phyloP scores from a whole-genome alignment of 1,140 invertebrate species.

The Chironomus tepperi region DNA sequence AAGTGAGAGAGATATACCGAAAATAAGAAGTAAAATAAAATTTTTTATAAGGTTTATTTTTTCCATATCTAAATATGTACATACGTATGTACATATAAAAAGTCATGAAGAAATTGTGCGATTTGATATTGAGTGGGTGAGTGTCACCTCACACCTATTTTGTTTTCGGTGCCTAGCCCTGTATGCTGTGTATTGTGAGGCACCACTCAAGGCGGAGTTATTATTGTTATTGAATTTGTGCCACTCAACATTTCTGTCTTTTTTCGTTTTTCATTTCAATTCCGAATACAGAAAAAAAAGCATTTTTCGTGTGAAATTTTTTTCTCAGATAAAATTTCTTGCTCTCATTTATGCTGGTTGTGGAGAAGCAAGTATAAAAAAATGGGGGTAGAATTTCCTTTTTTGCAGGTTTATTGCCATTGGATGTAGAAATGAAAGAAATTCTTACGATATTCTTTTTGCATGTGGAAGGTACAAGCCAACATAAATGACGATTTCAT shows the following conservation, averaged over 20 bases:
- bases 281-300: background rate
- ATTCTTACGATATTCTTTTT: too few relatives aligned
- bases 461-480: too few relatives aligned
- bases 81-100: background rate
- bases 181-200: background rate
- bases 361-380: too few relatives aligned
- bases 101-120: background rate
- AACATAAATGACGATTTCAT: too few relatives aligned
- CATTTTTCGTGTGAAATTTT: background rate
- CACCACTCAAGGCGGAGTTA: constrained; percentile 2
- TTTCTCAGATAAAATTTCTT: background rate
- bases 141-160: background rate
- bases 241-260: background rate
- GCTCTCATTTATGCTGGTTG: too few relatives aligned
- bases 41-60: background rate
- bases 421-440: too few relatives aligned
- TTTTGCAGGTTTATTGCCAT: too few relatives aligned
- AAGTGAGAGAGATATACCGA: background rate
- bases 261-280: background rate
- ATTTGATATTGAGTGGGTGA: constrained; percentile 15
- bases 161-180: background rate
- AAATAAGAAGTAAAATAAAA: constrained; percentile 14
- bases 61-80: background rate
- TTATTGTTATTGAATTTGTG: constrained; percentile 7
- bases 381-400: too few relatives aligned